Base-by-base conservation (phyloP, 2,797 vertebrate species). In the Gastrophryne carolinensis region DNA sequence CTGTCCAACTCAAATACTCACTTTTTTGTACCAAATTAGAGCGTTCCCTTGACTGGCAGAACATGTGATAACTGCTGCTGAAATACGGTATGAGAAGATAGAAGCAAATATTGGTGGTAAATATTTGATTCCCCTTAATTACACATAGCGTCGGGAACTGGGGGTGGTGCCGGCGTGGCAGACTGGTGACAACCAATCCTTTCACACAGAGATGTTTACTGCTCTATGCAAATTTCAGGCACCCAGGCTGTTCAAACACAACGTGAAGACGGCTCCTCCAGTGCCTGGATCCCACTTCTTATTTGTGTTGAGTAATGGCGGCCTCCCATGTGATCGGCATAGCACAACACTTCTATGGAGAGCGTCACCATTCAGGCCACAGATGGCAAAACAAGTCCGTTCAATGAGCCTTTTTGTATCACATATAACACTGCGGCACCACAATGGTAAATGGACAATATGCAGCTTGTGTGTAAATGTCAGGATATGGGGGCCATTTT, bases 161-260 rank as follows among this genome's bases (percentile, higher is more conserved):
- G 64, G 53, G 47, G 9, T 9, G 29, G 23, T 39, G 65, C 23
- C 23, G 27, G 49, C 4, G 21, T 67, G 32, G 49, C 49, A 27
- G 23, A 37, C 50, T 21, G 23, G n/a, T 26, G 53, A 68, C 65
- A 68, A 68, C 24, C 21, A 34, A 39, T 12, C 24, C 50, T 39
- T 68, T 68, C 50, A 68, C 2, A 53, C 37, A 30, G 26, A 70
- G 39, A 10, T 67, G 49, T 70, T 70, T 58, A 70, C 41, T 47
- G 54, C 54, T 57, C 5, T 37, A 70, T 58, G 53, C 53, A 47
- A 58, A 70, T 56, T 58, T 44, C 19, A 70, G 35, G 41, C 57
- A 57, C 41, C 53, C 41, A 69, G 35, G 9, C 52, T 53, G n/a
- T 15, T 15, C 49, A 37, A 67, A 54, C 19, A 17, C 34, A 19